These are phyloP conservation scores for Listronotus bonariensis DNA, from an alignment of 1,140 invertebrate genomes.

Conservation along the genomic window DNA sequence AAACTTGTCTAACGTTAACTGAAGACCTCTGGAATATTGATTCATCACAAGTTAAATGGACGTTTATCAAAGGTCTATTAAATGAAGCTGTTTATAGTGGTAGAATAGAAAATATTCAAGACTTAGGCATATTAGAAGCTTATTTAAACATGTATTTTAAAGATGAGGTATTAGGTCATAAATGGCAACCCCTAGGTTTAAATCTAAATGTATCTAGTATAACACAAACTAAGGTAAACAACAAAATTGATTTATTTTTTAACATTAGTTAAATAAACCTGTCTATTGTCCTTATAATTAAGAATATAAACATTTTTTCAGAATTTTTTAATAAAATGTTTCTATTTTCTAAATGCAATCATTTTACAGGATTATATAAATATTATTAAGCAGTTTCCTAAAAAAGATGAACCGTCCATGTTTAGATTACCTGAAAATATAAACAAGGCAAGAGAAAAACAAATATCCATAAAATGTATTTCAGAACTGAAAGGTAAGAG, in stretches of 20 bases:
- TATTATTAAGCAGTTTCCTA: conserved; percentile 66
- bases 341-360: not conserved
- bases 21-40: conserved; percentile 61
- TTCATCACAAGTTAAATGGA: conserved; percentile 67
- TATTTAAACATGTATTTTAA: conserved; percentile 79
- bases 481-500: conserved; percentile 65
- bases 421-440: conserved; percentile 85
- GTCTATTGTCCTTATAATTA: no score
- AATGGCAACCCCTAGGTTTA: conserved; percentile 62
- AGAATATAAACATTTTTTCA: no score
- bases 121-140: conserved; percentile 72
- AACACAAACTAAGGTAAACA: conserved; percentile 41
- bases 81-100: conserved; percentile 88
- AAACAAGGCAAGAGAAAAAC: conserved; percentile 75
- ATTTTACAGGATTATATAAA: conserved; percentile 66
- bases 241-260: no score
- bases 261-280: no score
- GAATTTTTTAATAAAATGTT: no score
- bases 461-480: conserved; percentile 67
- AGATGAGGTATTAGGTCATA: conserved; percentile 62
- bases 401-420: conserved; percentile 69
- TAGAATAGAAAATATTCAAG: conserved; percentile 80
- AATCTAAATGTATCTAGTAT: conserved; percentile 60
- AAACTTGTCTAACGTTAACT: conserved; percentile 75
- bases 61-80: conserved; percentile 78